Percentiles rank a stretch among this genome's conserved stretches.
Evolutionary conservation across 2,888 invertebrate species (phyloP).

Genomic region (Sarcophaga carnaria): DNA sequence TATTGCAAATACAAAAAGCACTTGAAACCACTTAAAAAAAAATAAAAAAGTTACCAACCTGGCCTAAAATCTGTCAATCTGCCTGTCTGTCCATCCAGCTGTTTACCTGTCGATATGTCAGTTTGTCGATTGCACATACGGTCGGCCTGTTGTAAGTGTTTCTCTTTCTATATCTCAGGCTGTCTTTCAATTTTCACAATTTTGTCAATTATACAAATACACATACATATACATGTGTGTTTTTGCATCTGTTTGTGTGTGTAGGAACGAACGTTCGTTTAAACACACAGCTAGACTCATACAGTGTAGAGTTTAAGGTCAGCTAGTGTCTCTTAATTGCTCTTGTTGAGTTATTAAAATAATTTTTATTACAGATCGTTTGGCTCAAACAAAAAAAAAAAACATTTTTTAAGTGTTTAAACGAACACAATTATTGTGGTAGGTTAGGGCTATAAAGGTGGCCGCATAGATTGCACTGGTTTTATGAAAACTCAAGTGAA

Average conservation of each 20-base stretch:
- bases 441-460: slow-evolving; percentile 45
- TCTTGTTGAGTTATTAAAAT: slow-evolving; percentile 66
- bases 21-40: slow-evolving; percentile 8
- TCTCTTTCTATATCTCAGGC: slow-evolving; percentile 15
- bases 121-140: not conserved
- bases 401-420: not conserved
- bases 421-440: slow-evolving; percentile 43
- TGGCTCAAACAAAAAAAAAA: not conserved
- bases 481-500: slow-evolving; percentile 42
- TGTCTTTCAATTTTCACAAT: slow-evolving; percentile 27
- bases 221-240: not conserved
- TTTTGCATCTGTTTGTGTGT: not conserved
- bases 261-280: not conserved
- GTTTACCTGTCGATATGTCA: not conserved
- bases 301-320: slow-evolving; percentile 66
- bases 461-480: not conserved
- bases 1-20: not conserved
- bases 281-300: not conserved
- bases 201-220: slow-evolving; percentile 52
- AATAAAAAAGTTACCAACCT: not conserved
- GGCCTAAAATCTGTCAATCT: slow-evolving; percentile 37
- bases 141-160: not conserved
- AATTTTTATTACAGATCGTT: slow-evolving; percentile 54
- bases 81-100: not conserved
- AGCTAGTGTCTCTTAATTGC: slow-evolving; percentile 68